Evolutionary conservation across 2,888 invertebrate genomes (phyloP).

Genomic region (Teleiodes luculella): DNA sequence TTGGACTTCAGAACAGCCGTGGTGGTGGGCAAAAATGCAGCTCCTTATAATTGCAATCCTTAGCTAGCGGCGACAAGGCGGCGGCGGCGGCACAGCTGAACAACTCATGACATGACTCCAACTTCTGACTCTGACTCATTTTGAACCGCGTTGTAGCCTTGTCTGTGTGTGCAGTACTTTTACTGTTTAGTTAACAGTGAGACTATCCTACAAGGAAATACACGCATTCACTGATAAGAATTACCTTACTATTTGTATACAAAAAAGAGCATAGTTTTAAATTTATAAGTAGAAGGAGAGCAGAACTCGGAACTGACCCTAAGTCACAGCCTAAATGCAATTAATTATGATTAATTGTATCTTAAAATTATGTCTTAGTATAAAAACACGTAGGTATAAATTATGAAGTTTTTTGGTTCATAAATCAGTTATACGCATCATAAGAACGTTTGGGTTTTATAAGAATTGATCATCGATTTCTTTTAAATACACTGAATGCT

Average conservation of each 20-base stretch:
- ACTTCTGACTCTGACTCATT: constrained; percentile 39
- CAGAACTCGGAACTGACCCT: no score
- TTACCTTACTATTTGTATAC: no score
- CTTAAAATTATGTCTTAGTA: no score
- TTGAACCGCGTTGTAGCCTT: neutral
- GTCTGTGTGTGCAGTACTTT: neutral
- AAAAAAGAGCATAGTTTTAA: no score
- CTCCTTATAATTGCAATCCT: constrained; percentile 45
- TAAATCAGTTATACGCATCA: no score
- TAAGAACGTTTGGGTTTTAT: no score
- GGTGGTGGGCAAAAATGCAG: constrained; percentile 28
- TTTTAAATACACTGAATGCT: constrained; percentile 11
- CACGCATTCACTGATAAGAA: neutral
- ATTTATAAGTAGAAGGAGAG: no score
- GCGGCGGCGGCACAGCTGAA: constrained; percentile 27
- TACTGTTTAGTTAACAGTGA: neutral
- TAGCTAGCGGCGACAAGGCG: constrained; percentile 36
- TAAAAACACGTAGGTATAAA: no score
- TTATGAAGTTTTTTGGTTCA: no score
- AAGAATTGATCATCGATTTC: neutral
- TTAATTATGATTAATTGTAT: no score
- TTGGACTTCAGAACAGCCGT: constrained; percentile 21
- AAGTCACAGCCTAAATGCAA: no score
- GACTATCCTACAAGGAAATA: neutral
- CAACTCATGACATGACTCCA: constrained; percentile 33